Base-by-base conservation (phyloP, 2,888 invertebrate genomes). In the Clistopyga incitator region DNA sequence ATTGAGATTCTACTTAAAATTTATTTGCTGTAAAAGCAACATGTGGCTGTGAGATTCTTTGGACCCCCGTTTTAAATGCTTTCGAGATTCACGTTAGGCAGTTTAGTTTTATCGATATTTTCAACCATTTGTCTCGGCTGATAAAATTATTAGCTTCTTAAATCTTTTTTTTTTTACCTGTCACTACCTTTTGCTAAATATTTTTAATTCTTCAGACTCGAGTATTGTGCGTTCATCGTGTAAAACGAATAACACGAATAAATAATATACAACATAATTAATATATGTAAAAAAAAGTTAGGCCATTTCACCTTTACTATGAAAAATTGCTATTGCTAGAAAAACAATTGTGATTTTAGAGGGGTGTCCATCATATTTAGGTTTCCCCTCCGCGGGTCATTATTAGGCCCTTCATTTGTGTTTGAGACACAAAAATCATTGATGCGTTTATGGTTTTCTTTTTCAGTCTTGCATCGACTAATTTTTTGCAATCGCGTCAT, bases 401-500 rank as follows among this genome's bases (percentile, higher is more conserved):
- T 20, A 13, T 59, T 80, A 80, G 79, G 79, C 79, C 74, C n/a
- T 67, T 45, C 8, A 61, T 50, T 11, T 50, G 61, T 65, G 18
- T 65, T 20, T 52, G 20, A 25, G 72, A 74, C 45, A 42, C 71
- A 25, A 81, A 67, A 59, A 77, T 81, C 68, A 82, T 70, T 72
- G 20, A 81, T 78, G 78, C 68, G 54, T 25, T 64, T 25, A 3
- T 25, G 13, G 25, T 64, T 71, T 78, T 75, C 74, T 79, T 76
- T 76, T 34, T 81, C 88, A 90, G 89, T 90, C 89, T 90, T 88
- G 68, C 76, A 61, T 85, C 81, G 84, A 83, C 81, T 77, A 78
- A 79, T 20, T 68, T 45, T 71, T 25, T 15, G 18, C 23, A 25
- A 59, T 65, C 38, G 29, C 23, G 13, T 23, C 29, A 38, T 47